Conservation (phyloP, 2,888 invertebrate species). For the Euplexia lucipara region DNA sequence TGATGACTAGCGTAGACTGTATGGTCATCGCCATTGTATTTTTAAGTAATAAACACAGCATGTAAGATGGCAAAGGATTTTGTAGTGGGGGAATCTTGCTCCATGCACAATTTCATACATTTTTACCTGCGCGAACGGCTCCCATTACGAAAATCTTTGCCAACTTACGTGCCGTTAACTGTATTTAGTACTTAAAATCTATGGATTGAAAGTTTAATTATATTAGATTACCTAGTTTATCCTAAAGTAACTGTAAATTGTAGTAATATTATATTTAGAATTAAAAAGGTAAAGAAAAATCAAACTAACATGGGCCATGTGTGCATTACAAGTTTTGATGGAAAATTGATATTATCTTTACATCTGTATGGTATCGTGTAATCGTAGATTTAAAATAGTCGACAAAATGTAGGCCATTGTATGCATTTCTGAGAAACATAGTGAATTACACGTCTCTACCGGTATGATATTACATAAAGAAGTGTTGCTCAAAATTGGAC, state of each 20-base stretch:
- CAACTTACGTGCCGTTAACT: too few relatives aligned
- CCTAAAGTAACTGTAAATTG: slow-evolving; percentile 11
- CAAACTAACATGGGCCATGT: not conserved
- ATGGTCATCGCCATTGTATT: too few relatives aligned
- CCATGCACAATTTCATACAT: too few relatives aligned
- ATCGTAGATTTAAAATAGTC: slow-evolving; percentile 21
- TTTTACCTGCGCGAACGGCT: too few relatives aligned
- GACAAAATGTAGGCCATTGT: slow-evolving; percentile 40
- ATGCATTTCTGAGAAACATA: slow-evolving; percentile 43
- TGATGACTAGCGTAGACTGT: too few relatives aligned
- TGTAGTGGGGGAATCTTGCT: too few relatives aligned
- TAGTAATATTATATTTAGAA: not conserved
- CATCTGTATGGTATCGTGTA: slow-evolving; percentile 9
- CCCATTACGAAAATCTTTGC: too few relatives aligned
- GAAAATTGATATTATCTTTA: slow-evolving; percentile 7
- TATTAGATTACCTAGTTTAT: not conserved
- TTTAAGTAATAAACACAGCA: too few relatives aligned
- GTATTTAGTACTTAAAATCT: not conserved
- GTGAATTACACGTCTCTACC: slow-evolving; percentile 40
- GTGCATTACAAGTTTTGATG: slow-evolving; percentile 1
- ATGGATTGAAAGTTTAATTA: too few relatives aligned
- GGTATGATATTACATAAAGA: slow-evolving; percentile 59
- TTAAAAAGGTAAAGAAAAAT: not conserved
- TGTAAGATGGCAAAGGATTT: too few relatives aligned
- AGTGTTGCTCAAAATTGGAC: not conserved